phyloP scores from a whole-genome alignment of 1,140 invertebrate species.

The Akabosia matsudoensis region DNA sequence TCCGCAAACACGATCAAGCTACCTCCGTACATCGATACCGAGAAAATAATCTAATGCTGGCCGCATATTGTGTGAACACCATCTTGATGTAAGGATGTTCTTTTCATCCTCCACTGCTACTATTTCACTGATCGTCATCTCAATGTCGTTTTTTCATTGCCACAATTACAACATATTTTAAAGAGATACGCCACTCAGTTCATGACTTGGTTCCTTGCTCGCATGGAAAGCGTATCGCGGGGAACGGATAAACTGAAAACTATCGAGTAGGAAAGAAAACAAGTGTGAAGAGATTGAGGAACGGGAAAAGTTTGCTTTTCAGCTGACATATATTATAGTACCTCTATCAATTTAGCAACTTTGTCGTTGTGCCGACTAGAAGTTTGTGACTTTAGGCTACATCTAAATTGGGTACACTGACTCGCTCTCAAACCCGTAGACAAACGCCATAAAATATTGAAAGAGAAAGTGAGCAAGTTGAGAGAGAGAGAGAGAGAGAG shows the following conservation, averaged over 20 bases:
- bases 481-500: neutral
- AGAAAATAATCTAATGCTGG: too few relatives aligned
- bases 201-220: too few relatives aligned
- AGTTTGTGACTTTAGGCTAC: neutral
- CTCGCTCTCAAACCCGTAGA: neutral
- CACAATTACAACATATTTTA: neutral
- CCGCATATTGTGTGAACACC: too few relatives aligned
- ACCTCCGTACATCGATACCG: too few relatives aligned
- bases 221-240: too few relatives aligned
- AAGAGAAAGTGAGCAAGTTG: neutral
- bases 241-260: neutral
- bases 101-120: too few relatives aligned
- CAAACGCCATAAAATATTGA: too few relatives aligned
- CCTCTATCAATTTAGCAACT: neutral
- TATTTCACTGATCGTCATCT: too few relatives aligned
- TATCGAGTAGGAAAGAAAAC: neutral
- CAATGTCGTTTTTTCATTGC: too few relatives aligned
- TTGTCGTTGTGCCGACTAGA: neutral
- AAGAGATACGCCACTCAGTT: neutral
- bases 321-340: neutral
- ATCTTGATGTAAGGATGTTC: too few relatives aligned
- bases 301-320: neutral
- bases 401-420: neutral
- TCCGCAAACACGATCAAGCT: too few relatives aligned
- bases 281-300: neutral